Evolutionary conservation across 2,797 vertebrate genomes (phyloP).

Genomic region (Rallus crepitans): DNA sequence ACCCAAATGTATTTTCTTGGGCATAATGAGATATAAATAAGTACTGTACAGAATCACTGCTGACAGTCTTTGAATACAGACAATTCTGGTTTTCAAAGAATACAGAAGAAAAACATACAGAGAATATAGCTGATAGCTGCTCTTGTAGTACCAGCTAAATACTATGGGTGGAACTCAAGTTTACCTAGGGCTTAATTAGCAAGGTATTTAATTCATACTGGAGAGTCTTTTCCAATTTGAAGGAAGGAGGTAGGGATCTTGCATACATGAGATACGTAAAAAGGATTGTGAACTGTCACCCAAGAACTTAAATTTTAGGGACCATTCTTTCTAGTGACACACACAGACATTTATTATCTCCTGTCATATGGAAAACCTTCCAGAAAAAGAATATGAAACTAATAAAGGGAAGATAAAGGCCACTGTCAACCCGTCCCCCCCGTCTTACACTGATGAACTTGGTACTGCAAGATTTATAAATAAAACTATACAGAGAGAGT

Average conservation of each 20-base stretch:
- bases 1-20: neutral
- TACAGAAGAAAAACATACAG: neutral
- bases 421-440: neutral
- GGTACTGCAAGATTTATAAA: neutral
- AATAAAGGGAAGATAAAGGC: neutral
- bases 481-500: neutral
- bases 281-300: neutral
- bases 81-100: neutral
- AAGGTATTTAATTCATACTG: neutral
- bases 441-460: neutral
- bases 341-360: neutral
- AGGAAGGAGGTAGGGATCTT: neutral
- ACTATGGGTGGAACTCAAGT: neutral
- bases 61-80: neutral
- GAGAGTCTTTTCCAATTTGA: neutral
- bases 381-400: neutral
- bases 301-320: neutral
- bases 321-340: neutral
- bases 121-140: neutral
- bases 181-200: conserved; percentile 23
- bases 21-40: neutral
- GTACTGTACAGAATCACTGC: neutral
- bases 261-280: neutral
- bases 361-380: neutral
- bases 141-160: neutral